These are phyloP conservation scores for Megaceryle maxima DNA, from an alignment of 2,113 vertebrate species.

Conservation along the genomic window DNA sequence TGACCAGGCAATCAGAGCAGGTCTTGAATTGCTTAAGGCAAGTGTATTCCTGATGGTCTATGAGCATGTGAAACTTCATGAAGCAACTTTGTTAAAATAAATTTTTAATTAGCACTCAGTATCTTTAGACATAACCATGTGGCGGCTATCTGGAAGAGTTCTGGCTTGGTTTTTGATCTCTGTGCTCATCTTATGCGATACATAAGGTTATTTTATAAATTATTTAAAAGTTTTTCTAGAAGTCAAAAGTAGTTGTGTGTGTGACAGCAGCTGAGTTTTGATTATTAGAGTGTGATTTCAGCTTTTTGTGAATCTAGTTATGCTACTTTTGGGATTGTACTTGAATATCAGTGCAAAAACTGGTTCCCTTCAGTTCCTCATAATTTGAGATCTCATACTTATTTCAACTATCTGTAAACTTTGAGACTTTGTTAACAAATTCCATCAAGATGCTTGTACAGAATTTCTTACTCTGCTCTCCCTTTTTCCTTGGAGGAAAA, in stretches of 20 bases:
- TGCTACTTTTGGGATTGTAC: not conserved
- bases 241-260: rapidly evolving
- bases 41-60: not conserved
- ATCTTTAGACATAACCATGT: not conserved
- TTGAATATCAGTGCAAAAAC: not conserved
- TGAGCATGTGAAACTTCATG: not conserved
- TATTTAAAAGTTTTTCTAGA: not conserved
- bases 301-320: not conserved
- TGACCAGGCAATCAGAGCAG: constrained; percentile 87
- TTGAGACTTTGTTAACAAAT: not conserved
- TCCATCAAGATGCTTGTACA: not conserved
- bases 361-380: not conserved
- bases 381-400: not conserved
- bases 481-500: not conserved
- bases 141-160: not conserved
- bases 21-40: constrained; percentile 89
- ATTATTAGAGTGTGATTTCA: not conserved
- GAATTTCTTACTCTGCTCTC: not conserved
- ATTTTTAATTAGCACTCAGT: not conserved
- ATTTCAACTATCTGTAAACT: not conserved
- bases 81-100: not conserved
- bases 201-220: not conserved
- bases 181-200: not conserved
- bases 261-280: not conserved
- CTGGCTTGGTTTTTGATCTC: not conserved